Evolutionary conservation across 2,888 invertebrate genomes (phyloP).

Genomic region (Sisyra nigra): DNA sequence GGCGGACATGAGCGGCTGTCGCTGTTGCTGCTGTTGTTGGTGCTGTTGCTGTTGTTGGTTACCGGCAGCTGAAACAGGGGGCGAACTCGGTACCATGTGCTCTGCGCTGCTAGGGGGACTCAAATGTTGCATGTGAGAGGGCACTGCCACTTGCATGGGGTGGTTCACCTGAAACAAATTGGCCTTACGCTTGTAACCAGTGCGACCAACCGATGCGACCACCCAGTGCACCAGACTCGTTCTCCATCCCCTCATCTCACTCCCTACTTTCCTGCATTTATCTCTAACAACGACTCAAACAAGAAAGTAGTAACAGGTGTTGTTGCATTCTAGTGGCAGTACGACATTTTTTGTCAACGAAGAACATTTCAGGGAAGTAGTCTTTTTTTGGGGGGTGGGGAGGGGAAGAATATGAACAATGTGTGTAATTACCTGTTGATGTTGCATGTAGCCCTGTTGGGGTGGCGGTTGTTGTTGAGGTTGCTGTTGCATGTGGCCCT

Average conservation of each 20-base stretch:
- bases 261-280: no score
- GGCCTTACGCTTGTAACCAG: slow-evolving; percentile 7
- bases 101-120: slow-evolving; percentile 25
- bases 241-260: no score
- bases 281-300: no score
- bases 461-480: slow-evolving; percentile 23
- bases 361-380: no score
- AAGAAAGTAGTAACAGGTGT: no score
- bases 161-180: slow-evolving; percentile 19
- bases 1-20: slow-evolving; percentile 31
- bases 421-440: slow-evolving; percentile 22
- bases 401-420: neutral
- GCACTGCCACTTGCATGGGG: slow-evolving; percentile 24
- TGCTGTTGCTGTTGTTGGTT: slow-evolving; percentile 23
- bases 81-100: slow-evolving; percentile 34
- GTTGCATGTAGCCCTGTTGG: slow-evolving; percentile 30
- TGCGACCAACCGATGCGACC: neutral
- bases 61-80: slow-evolving; percentile 24
- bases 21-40: slow-evolving; percentile 31
- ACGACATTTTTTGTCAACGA: no score
- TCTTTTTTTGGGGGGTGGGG: no score
- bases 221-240: no score
- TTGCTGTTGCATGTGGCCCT: slow-evolving; percentile 19
- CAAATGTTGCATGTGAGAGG: slow-evolving; percentile 24
- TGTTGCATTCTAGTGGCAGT: no score